phyloP scores from a whole-genome alignment of 2,797 vertebrate species.

The Halcyon badia region DNA sequence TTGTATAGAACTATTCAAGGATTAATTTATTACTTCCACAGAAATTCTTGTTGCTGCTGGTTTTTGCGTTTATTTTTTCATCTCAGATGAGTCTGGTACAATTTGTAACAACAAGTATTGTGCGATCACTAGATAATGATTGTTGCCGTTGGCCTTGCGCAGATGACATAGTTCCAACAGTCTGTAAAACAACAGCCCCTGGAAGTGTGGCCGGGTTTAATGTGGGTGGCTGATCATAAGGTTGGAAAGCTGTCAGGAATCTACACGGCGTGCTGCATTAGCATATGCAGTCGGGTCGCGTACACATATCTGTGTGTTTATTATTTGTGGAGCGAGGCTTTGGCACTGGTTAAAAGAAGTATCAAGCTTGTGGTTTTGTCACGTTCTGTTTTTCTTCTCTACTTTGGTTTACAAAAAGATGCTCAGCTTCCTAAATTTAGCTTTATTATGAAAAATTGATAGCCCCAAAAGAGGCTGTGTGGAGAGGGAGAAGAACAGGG shows the following conservation, averaged over 20 bases:
- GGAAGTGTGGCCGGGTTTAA: slow-evolving; percentile 29
- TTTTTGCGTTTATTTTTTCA: neutral
- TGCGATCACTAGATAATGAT: slow-evolving; percentile 14
- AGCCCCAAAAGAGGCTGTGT: neutral
- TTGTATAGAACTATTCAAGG: neutral
- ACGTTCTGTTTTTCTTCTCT: slow-evolving; percentile 41
- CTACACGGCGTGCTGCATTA: neutral
- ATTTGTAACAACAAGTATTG: neutral
- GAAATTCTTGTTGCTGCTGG: neutral
- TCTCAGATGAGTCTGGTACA: neutral
- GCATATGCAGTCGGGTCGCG: slow-evolving; percentile 7
- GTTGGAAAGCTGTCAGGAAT: slow-evolving; percentile 44
- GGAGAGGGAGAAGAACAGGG: neutral
- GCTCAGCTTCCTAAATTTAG: slow-evolving; percentile 54
- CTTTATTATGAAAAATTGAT: slow-evolving; percentile 58
- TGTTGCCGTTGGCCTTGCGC: neutral
- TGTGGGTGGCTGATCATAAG: slow-evolving; percentile 55
- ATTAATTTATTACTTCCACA: neutral
- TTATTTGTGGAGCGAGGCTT: slow-evolving; percentile 53
- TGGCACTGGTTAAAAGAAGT: slow-evolving; percentile 58
- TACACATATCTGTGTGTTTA: slow-evolving; percentile 47
- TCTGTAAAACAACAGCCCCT: slow-evolving; percentile 26
- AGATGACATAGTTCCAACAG: slow-evolving; percentile 30
- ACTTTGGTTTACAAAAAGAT: slow-evolving; percentile 33
- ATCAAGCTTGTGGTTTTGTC: slow-evolving; percentile 48